A percentile compares a stretch with the other conserved stretches of the same genome.
These are phyloP conservation scores for Caenorhabditis drosophilae DNA, from an alignment of 2,888 invertebrate species.

Conservation along the genomic window DNA sequence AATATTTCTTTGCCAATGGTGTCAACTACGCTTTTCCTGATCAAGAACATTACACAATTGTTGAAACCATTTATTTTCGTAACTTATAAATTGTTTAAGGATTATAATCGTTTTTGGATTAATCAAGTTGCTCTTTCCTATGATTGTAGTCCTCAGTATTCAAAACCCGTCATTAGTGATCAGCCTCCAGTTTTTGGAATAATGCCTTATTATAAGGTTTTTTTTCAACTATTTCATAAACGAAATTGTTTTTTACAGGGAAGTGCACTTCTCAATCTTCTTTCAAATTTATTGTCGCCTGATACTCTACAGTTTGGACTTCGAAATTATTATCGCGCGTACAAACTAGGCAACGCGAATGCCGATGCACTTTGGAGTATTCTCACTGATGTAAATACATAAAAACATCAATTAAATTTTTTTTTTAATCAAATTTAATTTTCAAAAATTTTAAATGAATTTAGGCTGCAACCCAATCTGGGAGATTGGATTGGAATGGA, in stretches of 20 bases:
- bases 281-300: constrained; percentile 20
- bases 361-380: constrained; percentile 19
- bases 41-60: constrained; percentile 37
- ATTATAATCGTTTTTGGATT: constrained; percentile 30
- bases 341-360: constrained; percentile 15
- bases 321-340: constrained; percentile 5
- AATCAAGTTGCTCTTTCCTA: constrained; percentile 28
- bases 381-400: no score
- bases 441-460: no score
- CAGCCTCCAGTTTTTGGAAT: constrained; percentile 30
- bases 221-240: no score
- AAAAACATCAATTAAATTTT: no score
- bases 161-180: constrained; percentile 34
- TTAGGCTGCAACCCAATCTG: constrained; percentile 6
- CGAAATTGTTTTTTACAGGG: no score
- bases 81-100: constrained; percentile 9
- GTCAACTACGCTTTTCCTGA: constrained; percentile 36
- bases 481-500: constrained; percentile 38
- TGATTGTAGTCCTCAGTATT: constrained; percentile 17
- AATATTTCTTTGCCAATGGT: constrained; percentile 45
- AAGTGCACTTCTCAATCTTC: constrained; percentile 33
- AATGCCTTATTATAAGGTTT: constrained; percentile 35
- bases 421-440: no score
- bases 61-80: background rate
- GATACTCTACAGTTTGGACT: constrained; percentile 19